Evolutionary conservation across 1,140 invertebrate species (phyloP).

Genomic region (Druon quercuslanigerum): DNA sequence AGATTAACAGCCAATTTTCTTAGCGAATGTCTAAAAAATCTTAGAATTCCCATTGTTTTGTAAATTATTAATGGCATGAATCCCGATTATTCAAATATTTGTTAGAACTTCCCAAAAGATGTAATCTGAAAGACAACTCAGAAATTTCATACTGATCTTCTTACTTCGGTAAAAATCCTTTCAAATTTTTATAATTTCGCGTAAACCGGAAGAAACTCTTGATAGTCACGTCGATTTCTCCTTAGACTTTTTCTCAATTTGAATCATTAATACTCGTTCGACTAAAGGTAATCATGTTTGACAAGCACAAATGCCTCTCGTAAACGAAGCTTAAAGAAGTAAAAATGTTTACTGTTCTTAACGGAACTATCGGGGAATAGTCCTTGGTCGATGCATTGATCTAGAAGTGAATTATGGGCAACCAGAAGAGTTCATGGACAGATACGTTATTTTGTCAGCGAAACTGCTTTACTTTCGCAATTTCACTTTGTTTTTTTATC

Average conservation of each 20-base stretch:
- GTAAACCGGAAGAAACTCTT: background rate
- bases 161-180: too few relatives aligned
- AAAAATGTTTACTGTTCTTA: background rate
- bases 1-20: too few relatives aligned
- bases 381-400: slow-evolving; percentile 37
- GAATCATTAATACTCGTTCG: background rate
- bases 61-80: too few relatives aligned
- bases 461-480: slow-evolving; percentile 19
- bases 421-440: slow-evolving; percentile 35
- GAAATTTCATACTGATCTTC: background rate
- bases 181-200: too few relatives aligned
- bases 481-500: slow-evolving; percentile 22
- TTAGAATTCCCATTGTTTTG: too few relatives aligned
- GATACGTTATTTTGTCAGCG: slow-evolving; percentile 24
- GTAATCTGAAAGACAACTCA: too few relatives aligned
- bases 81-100: too few relatives aligned
- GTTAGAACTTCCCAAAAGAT: too few relatives aligned
- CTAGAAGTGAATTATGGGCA: slow-evolving; percentile 46
- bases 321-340: background rate
- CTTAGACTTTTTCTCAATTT: slow-evolving; percentile 2
- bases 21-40: too few relatives aligned
- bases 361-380: background rate
- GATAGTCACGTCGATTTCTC: background rate
- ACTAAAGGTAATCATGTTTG: slow-evolving; percentile 11
- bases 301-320: slow-evolving; percentile 7